phyloP scores from a whole-genome alignment of 2,113 vertebrate genomes.

The Eubucco bourcierii region DNA sequence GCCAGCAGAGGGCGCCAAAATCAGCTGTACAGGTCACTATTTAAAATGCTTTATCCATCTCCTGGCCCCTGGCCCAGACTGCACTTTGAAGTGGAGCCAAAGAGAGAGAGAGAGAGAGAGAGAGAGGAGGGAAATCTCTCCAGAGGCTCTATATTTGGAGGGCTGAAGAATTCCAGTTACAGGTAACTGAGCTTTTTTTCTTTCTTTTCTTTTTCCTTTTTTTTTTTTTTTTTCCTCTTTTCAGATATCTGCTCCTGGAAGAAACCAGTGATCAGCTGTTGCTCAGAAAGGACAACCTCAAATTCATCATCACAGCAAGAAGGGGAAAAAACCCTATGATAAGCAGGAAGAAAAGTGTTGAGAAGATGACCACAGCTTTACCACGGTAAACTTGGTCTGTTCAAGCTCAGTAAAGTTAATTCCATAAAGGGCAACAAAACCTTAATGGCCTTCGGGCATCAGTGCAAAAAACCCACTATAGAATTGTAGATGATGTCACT shows the following conservation, averaged over 20 bases:
- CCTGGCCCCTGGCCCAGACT: constrained; percentile 29
- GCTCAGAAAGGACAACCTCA: not conserved
- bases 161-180: not conserved
- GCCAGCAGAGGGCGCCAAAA: constrained; percentile 40
- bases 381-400: accelerated
- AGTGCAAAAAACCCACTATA: not conserved
- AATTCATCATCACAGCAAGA: not conserved
- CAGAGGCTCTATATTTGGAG: not conserved
- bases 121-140: not conserved
- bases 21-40: not conserved
- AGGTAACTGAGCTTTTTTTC: not conserved
- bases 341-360: not conserved
- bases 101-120: not conserved
- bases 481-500: not conserved
- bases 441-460: accelerated
- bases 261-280: not conserved
- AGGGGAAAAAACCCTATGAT: not conserved
- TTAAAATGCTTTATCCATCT: constrained; percentile 4
- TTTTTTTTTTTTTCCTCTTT: too few species aligned
- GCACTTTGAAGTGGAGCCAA: constrained; percentile 23
- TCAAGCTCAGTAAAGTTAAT: not conserved
- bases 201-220: not conserved
- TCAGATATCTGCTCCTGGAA: not conserved
- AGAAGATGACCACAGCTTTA: not conserved
- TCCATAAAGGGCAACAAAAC: not conserved